Conservation (phyloP, 2,113 vertebrate species). For the Reinhardtius hippoglossoides region DNA sequence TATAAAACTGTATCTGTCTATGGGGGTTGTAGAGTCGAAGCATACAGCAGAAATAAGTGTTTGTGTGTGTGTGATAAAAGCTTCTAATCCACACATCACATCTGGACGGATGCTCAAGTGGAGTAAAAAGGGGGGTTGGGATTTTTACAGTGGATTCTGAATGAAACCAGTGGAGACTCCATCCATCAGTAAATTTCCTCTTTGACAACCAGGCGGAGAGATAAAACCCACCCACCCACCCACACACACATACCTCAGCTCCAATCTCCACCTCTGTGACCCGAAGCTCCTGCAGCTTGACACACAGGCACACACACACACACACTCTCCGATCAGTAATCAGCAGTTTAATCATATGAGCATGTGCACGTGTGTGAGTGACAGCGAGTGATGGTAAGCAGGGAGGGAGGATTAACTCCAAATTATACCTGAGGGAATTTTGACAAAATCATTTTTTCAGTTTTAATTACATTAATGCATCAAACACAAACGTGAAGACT, state of each 20-base stretch:
- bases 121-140: slow-evolving; percentile 35
- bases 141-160: slow-evolving; percentile 42
- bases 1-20: slow-evolving; percentile 6
- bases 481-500: slow-evolving; percentile 60
- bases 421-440: slow-evolving; percentile 79
- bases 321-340: slow-evolving; percentile 24
- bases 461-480: slow-evolving; percentile 82
- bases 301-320: slow-evolving; percentile 8
- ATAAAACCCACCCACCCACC: slow-evolving; percentile 21
- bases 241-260: slow-evolving; percentile 5
- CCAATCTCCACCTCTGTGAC: slow-evolving; percentile 8
- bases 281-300: background rate
- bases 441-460: slow-evolving; percentile 72
- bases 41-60: slow-evolving; percentile 35
- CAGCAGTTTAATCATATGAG: slow-evolving; percentile 62
- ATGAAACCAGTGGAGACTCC: slow-evolving; percentile 54
- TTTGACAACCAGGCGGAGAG: slow-evolving; percentile 26
- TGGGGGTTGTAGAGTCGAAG: slow-evolving; percentile 28
- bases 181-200: slow-evolving; percentile 53
- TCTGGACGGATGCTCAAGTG: slow-evolving; percentile 67
- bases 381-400: slow-evolving; percentile 30
- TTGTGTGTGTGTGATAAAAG: slow-evolving; percentile 62
- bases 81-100: slow-evolving; percentile 77
- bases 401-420: slow-evolving; percentile 65
- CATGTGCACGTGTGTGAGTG: slow-evolving; percentile 48